Conservation (phyloP, 2,113 vertebrate genomes). For the Probosciger aterrimus region DNA sequence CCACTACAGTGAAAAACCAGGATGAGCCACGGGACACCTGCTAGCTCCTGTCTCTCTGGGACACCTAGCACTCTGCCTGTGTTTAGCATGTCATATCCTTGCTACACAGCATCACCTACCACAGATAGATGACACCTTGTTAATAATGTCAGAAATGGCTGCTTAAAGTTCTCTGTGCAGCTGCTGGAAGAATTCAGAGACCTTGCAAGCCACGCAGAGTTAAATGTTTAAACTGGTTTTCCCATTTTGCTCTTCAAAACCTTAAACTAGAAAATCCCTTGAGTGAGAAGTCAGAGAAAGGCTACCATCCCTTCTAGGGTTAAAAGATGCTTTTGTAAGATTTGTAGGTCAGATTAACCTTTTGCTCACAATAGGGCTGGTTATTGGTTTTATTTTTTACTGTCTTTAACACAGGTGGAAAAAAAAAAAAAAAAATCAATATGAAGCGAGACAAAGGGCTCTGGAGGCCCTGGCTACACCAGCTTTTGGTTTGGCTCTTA, state of each 20-base stretch:
- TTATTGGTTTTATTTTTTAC: slow-evolving; percentile 75
- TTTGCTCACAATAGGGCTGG: slow-evolving; percentile 71
- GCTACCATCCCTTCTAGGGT: slow-evolving; percentile 68
- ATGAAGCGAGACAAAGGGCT: slow-evolving; percentile 75
- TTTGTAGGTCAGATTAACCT: slow-evolving; percentile 83
- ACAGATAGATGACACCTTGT: background rate
- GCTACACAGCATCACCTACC: background rate
- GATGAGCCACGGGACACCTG: background rate
- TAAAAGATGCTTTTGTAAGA: slow-evolving; percentile 79
- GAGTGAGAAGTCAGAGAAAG: slow-evolving; percentile 53
- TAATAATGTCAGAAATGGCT: background rate
- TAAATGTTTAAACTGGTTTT: slow-evolving; percentile 58
- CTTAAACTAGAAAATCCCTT: slow-evolving; percentile 57
- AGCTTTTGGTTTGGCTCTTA: slow-evolving; percentile 73
- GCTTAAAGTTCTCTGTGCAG: background rate
- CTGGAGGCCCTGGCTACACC: slow-evolving; percentile 72
- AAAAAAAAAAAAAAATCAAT: slow-evolving; percentile 75
- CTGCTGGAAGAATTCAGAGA: slow-evolving; percentile 38
- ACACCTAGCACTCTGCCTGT: background rate
- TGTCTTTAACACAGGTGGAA: slow-evolving; percentile 77
- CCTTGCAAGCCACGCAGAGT: slow-evolving; percentile 11
- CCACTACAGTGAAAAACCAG: background rate
- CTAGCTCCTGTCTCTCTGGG: background rate
- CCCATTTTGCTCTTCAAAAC: slow-evolving; percentile 60
- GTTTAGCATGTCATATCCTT: background rate